A percentile compares a stretch with the other conserved stretches of the same genome.
Evolutionary conservation across 2,888 invertebrate species (phyloP).

Genomic region (Tetropium fuscum): DNA sequence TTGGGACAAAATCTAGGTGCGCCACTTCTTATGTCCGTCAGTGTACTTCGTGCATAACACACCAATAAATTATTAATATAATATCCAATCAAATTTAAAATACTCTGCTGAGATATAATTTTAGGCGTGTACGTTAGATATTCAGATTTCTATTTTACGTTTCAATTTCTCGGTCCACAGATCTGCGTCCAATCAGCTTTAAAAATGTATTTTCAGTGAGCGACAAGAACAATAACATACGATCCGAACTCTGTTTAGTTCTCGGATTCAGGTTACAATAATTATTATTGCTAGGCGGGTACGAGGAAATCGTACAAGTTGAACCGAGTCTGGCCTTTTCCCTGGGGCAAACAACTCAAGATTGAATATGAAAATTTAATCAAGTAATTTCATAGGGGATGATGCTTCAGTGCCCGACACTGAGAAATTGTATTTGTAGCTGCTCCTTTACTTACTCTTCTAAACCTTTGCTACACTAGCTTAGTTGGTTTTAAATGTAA

Average conservation of each 20-base stretch:
- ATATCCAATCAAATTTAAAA: no score
- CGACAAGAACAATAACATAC: conserved; percentile 3
- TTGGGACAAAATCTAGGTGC: no score
- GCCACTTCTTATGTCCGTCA: no score
- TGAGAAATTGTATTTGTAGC: conserved; percentile 58
- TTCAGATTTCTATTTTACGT: no score
- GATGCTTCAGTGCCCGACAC: conserved; percentile 61
- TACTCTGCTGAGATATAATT: no score
- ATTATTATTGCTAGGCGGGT: conserved; percentile 31
- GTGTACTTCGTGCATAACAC: no score
- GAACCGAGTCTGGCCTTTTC: conserved; percentile 61
- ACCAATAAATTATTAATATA: no score
- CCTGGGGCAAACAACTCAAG: conserved; percentile 77
- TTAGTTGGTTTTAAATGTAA: conserved; percentile 52
- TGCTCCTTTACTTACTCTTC: conserved; percentile 50
- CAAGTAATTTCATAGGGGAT: conserved; percentile 77
- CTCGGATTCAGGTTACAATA: conserved; percentile 12
- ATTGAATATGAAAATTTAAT: conserved; percentile 87
- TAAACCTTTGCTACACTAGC: conserved; percentile 43
- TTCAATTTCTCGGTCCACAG: conserved; percentile 12
- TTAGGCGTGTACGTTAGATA: no score
- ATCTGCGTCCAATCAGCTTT: conserved; percentile 6
- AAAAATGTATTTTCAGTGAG: conserved; percentile 22
- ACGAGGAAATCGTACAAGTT: conserved; percentile 48
- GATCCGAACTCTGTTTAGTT: background rate